Evolutionary conservation across 2,888 invertebrate genomes (phyloP), one percentile per base, ranked within the genome.

Genomic region (Rhamphomyia laevipes): DNA sequence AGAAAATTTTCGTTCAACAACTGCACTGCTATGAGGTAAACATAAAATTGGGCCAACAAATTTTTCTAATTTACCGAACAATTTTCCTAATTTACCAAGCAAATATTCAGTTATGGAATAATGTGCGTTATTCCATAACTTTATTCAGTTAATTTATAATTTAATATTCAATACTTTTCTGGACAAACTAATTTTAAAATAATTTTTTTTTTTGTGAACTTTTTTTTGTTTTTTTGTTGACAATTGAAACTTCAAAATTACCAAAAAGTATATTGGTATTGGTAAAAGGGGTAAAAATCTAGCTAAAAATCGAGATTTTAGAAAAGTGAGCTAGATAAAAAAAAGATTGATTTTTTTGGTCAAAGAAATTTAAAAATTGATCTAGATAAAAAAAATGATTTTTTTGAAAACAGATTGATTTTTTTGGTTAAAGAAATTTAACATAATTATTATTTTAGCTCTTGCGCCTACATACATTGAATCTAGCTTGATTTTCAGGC

Each of bases 221-320:
- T n/a, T n/a, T n/a, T n/a, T n/a, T n/a, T n/a, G n/a, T n/a, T n/a
- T n/a, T n/a, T n/a, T n/a, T 18, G 27, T 46, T 47, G 48, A 31
- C 47, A 47, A 54, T 33, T 54, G 47, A 16, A 47, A 42, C 31
- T 52, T 50, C n/a, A 52, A 38, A 31, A 35, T 43, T 38, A 46
- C 44, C 15, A 52, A 41, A 31, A n/a, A n/a, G n/a, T n/a, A n/a
- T n/a, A 37, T 40, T 38, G 38, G 33, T n/a, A n/a, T n/a, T n/a
- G n/a, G n/a, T n/a, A n/a, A n/a, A n/a, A n/a, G n/a, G n/a, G n/a
- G n/a, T n/a, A n/a, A n/a, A n/a, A n/a, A n/a, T n/a, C n/a, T n/a
- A n/a, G n/a, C n/a, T n/a, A n/a, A 42, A 50, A 45, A 9, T 50
- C 21, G 27, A 50, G 47, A 46, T 52, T 33, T 16, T n/a, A n/a